These are phyloP conservation scores for Erithacus rubecula DNA, from an alignment of 2,797 vertebrate genomes.

Conservation along the genomic window DNA sequence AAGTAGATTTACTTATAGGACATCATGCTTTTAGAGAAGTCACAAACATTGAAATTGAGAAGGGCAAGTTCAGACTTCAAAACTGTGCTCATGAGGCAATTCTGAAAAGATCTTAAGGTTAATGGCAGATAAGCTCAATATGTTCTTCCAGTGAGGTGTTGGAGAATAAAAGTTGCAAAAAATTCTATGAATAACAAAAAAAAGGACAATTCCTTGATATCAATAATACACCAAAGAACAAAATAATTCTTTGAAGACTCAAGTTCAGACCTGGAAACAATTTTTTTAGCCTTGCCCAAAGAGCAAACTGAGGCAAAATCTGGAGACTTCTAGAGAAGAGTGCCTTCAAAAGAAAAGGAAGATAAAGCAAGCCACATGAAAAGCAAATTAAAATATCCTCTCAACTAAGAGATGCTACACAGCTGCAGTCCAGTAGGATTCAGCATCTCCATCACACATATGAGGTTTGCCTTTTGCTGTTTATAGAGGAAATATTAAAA, in stretches of 20 bases:
- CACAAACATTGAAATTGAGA: neutral
- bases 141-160: neutral
- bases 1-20: neutral
- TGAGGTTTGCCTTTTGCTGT: neutral
- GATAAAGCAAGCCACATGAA: neutral
- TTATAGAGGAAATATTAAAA: neutral
- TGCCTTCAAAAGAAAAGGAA: neutral
- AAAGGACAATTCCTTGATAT: neutral
- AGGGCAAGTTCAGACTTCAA: neutral
- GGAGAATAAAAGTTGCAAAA: neutral
- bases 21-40: neutral
- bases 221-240: neutral
- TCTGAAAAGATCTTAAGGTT: neutral
- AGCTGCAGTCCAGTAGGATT: neutral
- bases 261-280: neutral
- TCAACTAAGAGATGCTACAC: neutral
- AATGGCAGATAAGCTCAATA: neutral
- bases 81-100: neutral
- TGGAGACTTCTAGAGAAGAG: neutral
- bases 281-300: neutral
- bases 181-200: neutral
- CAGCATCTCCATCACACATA: neutral
- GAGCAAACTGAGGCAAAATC: neutral
- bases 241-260: neutral
- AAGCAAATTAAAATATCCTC: neutral